Evolutionary conservation across 2,113 vertebrate genomes (phyloP).

Genomic region (Leiothrix lutea): DNA sequence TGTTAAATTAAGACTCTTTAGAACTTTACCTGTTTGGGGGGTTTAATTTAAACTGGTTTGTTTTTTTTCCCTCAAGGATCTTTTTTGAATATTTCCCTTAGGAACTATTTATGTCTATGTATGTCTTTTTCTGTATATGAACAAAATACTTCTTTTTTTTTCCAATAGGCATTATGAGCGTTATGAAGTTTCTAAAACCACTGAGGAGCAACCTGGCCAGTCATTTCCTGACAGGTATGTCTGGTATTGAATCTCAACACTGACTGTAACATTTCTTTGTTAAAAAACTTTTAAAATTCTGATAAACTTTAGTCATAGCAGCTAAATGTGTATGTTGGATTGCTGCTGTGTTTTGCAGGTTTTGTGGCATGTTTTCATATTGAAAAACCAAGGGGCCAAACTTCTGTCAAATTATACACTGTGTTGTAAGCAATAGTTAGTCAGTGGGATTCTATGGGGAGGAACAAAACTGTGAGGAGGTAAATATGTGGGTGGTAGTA

Average conservation of each 20-base stretch:
- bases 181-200: slow-evolving; percentile 52
- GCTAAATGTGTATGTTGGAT: neutral
- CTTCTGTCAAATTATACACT: neutral
- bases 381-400: neutral
- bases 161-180: slow-evolving; percentile 30
- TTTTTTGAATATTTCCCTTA: neutral
- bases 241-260: neutral
- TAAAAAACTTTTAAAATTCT: neutral
- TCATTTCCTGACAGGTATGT: slow-evolving; percentile 45
- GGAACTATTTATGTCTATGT: neutral
- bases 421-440: neutral
- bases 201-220: slow-evolving; percentile 10
- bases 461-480: neutral
- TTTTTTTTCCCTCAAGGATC: neutral
- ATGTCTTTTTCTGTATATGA: neutral
- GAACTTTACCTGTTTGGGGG: neutral
- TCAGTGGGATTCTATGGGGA: neutral
- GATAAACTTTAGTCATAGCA: neutral
- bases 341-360: neutral
- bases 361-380: neutral
- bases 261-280: neutral
- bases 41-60: neutral
- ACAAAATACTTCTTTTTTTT: neutral
- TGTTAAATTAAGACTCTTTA: neutral
- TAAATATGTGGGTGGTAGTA: slow-evolving; percentile 8